phyloP scores from a whole-genome alignment of 2,888 invertebrate genomes.

The Cybosia mesomella region DNA sequence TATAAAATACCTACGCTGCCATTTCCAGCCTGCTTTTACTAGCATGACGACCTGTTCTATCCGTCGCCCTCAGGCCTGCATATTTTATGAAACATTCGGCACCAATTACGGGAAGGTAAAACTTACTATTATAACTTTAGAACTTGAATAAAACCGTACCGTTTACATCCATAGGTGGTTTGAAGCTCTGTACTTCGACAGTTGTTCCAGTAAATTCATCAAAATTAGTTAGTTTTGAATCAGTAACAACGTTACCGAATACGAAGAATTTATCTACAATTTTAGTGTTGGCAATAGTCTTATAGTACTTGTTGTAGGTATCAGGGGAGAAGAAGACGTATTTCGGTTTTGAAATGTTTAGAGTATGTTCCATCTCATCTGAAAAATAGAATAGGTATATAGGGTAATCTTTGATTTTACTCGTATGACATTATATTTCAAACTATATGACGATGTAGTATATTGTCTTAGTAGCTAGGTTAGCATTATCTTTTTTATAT shows the following conservation, averaged over 20 bases:
- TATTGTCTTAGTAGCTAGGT: no score
- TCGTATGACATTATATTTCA: background rate
- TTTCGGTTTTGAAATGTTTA: slow-evolving; percentile 70
- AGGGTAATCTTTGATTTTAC: background rate
- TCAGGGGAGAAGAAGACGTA: slow-evolving; percentile 67
- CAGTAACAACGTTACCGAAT: slow-evolving; percentile 53
- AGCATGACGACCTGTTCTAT: background rate
- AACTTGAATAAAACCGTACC: slow-evolving; percentile 51
- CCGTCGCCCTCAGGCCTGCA: background rate
- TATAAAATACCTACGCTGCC: no score
- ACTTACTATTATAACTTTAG: background rate
- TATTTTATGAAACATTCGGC: no score
- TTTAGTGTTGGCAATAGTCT: slow-evolving; percentile 50
- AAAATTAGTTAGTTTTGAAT: slow-evolving; percentile 51
- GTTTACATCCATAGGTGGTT: slow-evolving; percentile 50
- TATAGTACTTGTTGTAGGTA: slow-evolving; percentile 57
- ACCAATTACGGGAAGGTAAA: background rate
- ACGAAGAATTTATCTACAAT: slow-evolving; percentile 57
- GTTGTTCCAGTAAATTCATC: slow-evolving; percentile 49
- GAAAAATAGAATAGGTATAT: slow-evolving; percentile 36
- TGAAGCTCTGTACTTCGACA: slow-evolving; percentile 53
- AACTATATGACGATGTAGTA: no score
- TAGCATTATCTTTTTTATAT: no score
- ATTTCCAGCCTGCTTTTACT: background rate
- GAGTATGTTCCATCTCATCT: slow-evolving; percentile 71